Evolutionary conservation across 37 sponge, comb jelly and placozoan genomes (phyloP).

Genomic region (Beroe ovata): DNA sequence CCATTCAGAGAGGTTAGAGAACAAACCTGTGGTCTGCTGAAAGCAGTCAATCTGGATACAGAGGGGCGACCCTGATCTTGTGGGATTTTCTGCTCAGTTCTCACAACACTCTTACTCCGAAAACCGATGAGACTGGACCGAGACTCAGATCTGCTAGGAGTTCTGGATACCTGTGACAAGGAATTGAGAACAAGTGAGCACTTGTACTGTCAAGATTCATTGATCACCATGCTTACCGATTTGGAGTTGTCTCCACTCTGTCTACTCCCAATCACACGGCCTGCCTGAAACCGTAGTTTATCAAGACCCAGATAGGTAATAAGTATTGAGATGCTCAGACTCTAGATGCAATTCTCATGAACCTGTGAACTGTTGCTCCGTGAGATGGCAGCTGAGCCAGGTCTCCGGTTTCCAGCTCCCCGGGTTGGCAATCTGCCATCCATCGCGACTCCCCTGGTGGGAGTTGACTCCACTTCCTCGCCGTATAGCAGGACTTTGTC

Average conservation of each 20-base stretch:
- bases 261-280: background rate
- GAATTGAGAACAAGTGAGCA: background rate
- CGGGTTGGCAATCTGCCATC: background rate
- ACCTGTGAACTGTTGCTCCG: background rate
- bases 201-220: too few species aligned
- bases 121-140: background rate
- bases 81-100: background rate
- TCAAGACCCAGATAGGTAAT: too few species aligned
- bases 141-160: background rate
- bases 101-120: background rate
- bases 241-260: background rate
- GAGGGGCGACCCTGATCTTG: background rate
- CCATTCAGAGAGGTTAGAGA: too few species aligned
- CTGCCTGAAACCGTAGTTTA: background rate
- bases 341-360: too few species aligned
- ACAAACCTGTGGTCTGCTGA: background rate
- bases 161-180: background rate
- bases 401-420: background rate
- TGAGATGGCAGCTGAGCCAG: background rate
- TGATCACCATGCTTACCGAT: background rate
- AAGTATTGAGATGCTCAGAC: too few species aligned
- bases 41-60: background rate
- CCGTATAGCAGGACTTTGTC: slow-evolving; percentile 19
- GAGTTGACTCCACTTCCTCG: background rate
- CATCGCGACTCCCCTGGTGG: background rate